phyloP scores from a whole-genome alignment of 2,113 vertebrate species.

The Triplophysa tibetana region DNA sequence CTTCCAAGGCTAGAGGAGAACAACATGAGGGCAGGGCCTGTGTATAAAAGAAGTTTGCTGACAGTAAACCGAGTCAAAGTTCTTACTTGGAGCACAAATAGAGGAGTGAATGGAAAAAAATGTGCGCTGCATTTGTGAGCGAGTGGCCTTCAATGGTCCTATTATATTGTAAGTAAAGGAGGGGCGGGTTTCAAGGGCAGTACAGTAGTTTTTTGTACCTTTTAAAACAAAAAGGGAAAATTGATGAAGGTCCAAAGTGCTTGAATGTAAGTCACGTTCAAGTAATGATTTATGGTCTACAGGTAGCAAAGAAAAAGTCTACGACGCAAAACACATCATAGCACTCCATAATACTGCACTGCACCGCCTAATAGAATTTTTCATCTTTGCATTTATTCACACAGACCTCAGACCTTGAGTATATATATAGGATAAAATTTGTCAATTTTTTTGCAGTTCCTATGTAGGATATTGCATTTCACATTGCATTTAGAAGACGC shows the following conservation, averaged over 20 bases:
- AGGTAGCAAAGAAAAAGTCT: conserved; percentile 8
- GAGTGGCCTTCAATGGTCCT: conserved; percentile 19
- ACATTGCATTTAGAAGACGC: too few relatives aligned
- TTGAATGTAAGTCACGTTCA: conserved; percentile 13
- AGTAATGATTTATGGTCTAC: conserved; percentile 26
- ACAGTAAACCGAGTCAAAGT: conserved; percentile 28
- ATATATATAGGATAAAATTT: too few relatives aligned
- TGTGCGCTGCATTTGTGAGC: not conserved
- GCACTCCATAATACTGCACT: not conserved
- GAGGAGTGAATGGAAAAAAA: not conserved
- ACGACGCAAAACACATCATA: conserved; percentile 11
- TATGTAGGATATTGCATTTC: too few relatives aligned
- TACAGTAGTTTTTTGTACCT: not conserved
- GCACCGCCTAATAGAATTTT: not conserved
- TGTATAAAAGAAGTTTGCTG: conserved; percentile 38
- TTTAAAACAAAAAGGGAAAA: conserved; percentile 25
- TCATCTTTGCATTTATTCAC: not conserved
- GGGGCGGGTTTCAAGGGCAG: conserved; percentile 31
- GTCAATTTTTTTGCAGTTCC: not conserved
- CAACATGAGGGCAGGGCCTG: conserved; percentile 13
- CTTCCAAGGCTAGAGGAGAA: conserved; percentile 25
- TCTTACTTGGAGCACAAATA: conserved; percentile 22
- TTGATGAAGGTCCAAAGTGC: not conserved
- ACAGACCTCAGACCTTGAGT: not conserved
- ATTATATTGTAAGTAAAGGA: not conserved